Evolutionary conservation across 2,888 invertebrate genomes (phyloP).

Genomic region (Rotaria sp.): DNA sequence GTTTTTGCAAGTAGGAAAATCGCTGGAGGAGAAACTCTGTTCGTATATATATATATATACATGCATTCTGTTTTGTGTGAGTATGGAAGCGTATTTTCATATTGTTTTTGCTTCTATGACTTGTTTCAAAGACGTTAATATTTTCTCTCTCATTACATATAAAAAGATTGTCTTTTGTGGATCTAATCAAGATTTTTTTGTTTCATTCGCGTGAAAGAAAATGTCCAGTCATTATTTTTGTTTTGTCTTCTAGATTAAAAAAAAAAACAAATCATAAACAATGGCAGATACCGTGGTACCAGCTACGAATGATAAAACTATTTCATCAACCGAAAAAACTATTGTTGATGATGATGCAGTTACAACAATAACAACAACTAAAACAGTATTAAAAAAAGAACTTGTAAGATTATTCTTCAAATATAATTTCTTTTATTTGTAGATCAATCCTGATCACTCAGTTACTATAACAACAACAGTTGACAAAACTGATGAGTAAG

Average conservation of each 20-base stretch:
- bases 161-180: background rate
- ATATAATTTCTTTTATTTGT: background rate
- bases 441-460: background rate
- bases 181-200: background rate
- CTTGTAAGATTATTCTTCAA: no score
- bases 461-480: slow-evolving; percentile 5
- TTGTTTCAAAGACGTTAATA: background rate
- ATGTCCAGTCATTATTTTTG: background rate
- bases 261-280: background rate
- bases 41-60: background rate
- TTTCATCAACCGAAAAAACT: slow-evolving; percentile 18
- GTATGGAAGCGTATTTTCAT: background rate
- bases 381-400: background rate
- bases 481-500: slow-evolving; percentile 11
- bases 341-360: background rate
- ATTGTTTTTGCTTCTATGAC: background rate
- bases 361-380: background rate
- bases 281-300: background rate
- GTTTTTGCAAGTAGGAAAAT: background rate
- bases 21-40: background rate
- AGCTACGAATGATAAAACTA: background rate
- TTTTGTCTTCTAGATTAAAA: background rate
- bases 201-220: background rate
- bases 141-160: background rate
- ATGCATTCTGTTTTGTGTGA: background rate